These are phyloP conservation scores for Melitaea cinxia DNA, from an alignment of 1,140 invertebrate species.

Conservation along the genomic window DNA sequence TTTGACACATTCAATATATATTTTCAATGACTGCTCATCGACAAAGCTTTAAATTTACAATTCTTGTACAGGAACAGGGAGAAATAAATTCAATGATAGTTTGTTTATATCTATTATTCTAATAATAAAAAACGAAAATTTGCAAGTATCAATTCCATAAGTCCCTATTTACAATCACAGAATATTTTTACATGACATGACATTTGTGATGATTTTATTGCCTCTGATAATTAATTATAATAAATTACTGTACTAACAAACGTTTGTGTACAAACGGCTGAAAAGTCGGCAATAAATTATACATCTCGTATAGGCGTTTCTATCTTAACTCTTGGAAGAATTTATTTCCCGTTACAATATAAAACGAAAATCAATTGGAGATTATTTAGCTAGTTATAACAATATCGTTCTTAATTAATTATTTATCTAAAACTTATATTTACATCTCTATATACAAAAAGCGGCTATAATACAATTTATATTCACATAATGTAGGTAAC, in stretches of 20 bases:
- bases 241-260: constrained; percentile 34
- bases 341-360: not conserved
- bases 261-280: not conserved
- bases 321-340: not conserved
- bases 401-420: constrained; percentile 16
- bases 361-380: constrained; percentile 11
- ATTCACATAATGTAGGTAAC: constrained; percentile 24
- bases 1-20: not conserved
- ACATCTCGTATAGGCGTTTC: not conserved
- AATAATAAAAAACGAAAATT: constrained; percentile 12
- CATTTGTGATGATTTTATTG: constrained; percentile 31
- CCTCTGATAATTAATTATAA: constrained; percentile 28
- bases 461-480: constrained; percentile 25
- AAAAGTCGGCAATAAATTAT: not conserved
- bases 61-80: not conserved
- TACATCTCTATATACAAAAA: constrained; percentile 30
- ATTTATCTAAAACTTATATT: constrained; percentile 21
- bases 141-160: constrained; percentile 26
- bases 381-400: constrained; percentile 13
- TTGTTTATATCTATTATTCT: constrained; percentile 24
- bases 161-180: constrained; percentile 31
- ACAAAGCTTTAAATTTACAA: not conserved
- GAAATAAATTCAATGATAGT: constrained; percentile 25
- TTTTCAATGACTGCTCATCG: not conserved
- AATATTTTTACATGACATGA: constrained; percentile 10